Base-by-base conservation (phyloP, 2,888 invertebrate genomes). In the Eupithecia abbreviata region DNA sequence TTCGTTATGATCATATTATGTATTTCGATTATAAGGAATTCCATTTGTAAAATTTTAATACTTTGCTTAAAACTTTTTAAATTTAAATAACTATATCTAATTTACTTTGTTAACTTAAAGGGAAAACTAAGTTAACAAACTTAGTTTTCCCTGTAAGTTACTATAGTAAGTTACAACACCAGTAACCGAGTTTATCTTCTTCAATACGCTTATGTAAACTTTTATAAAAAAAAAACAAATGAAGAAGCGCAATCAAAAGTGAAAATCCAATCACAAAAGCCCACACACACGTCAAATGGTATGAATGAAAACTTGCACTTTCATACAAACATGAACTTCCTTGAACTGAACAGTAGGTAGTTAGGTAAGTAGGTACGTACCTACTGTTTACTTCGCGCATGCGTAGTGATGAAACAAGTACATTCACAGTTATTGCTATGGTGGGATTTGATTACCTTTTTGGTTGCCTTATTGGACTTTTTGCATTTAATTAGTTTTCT, bases 291-390 rank as follows among this genome's bases (percentile, higher is more conserved):
- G 10, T 43, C 42, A 68, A 68, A 68, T 43, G 3, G 15, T 68
- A 68, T 68, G 67, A 68, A 68, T 68, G 67, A 68, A 68, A 45
- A n/a, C 67, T 68, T 43, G n/a, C 49, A 49, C 70, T 70, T 70
- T 70, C 70, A n/a, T 69, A n/a, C 9, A n/a, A n/a, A 68, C n/a
- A 43, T 68, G 67, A 68, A 68, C 43, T 68, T 68, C 45, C 43
- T 68, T 68, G 67, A 68, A 68, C 62, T 30, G 30, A 62, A 18
- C 30, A 30, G 18, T 9, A 58, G 55, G 55, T n/a, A 55, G 49
- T 10, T 51, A 51, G 51, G 51, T 51, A 51, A 30, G 30, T n/a
- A n/a, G 51, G 51, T 51, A 51, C 15, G 15, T 55, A 62, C n/a
- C 5, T n/a, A n/a, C 30, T 62, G 58, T 58, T 62, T 62, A 62